These are phyloP conservation scores for Dioctria rufipes DNA, from an alignment of 2,888 invertebrate species.

Conservation along the genomic window DNA sequence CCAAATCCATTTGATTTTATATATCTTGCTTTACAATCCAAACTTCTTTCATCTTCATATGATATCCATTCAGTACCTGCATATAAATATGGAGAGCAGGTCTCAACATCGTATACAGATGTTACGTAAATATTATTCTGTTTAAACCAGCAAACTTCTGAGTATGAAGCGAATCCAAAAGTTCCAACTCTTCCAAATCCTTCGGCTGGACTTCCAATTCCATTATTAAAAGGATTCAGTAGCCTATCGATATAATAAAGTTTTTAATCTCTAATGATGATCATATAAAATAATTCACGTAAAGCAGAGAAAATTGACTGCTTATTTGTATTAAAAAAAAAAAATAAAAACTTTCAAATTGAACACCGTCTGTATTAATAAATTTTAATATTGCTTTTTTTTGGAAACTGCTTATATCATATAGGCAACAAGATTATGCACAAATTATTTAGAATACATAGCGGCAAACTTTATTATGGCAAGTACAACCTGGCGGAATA, in stretches of 20 bases:
- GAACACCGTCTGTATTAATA: too few species aligned
- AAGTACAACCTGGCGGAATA: too few species aligned
- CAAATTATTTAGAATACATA: too few species aligned
- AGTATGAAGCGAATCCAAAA: slow-evolving; percentile 81
- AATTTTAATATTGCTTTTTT: too few species aligned
- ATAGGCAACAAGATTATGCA: too few species aligned
- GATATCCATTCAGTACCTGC: slow-evolving; percentile 85
- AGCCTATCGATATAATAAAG: slow-evolving; percentile 71
- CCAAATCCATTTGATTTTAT: slow-evolving; percentile 77
- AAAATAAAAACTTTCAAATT: too few species aligned
- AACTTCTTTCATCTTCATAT: slow-evolving; percentile 82
- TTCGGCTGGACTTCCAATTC: slow-evolving; percentile 80
- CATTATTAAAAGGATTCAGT: slow-evolving; percentile 78
- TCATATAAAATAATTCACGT: too few species aligned
- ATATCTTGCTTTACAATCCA: slow-evolving; percentile 78
- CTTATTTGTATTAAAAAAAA: too few species aligned
- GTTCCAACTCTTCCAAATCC: slow-evolving; percentile 79
- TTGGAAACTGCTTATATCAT: too few species aligned
- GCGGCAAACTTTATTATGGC: too few species aligned
- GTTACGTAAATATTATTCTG: slow-evolving; percentile 72
- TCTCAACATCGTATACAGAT: slow-evolving; percentile 77
- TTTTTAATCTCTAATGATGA: too few species aligned
- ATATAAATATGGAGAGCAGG: slow-evolving; percentile 84
- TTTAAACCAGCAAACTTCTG: slow-evolving; percentile 80
- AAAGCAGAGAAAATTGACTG: too few species aligned